phyloP scores from a whole-genome alignment of 2,797 vertebrate species.

The Parotocinclus haroldoi region DNA sequence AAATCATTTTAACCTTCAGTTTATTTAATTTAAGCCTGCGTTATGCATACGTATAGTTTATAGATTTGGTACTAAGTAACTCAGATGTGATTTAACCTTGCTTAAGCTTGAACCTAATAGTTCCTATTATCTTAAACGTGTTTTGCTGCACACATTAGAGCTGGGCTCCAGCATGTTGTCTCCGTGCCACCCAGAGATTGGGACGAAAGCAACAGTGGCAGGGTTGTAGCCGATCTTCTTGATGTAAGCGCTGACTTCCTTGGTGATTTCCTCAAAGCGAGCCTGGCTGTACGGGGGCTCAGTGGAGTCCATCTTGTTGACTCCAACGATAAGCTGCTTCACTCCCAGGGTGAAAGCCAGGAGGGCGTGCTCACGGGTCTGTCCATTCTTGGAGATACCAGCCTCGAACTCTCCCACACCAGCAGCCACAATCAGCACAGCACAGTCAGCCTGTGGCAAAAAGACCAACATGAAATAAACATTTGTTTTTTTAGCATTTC shows the following conservation, averaged over 20 bases:
- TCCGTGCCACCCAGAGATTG: slow-evolving; percentile 80
- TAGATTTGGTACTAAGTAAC: background rate
- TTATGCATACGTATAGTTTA: no score
- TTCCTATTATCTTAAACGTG: background rate
- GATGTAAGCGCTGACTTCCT: slow-evolving; percentile 79
- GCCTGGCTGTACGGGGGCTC: slow-evolving; percentile 77
- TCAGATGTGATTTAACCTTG: background rate
- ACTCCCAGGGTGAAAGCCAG: slow-evolving; percentile 76
- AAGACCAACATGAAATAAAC: background rate
- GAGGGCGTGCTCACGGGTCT: slow-evolving; percentile 79
- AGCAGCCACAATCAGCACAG: slow-evolving; percentile 76
- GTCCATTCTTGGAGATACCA: slow-evolving; percentile 79
- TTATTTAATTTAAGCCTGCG: no score
- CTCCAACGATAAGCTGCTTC: slow-evolving; percentile 75
- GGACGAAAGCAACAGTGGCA: slow-evolving; percentile 68
- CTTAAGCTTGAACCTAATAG: background rate
- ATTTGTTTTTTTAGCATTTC: no score
- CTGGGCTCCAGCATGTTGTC: slow-evolving; percentile 82
- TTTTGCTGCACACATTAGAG: slow-evolving; percentile 57
- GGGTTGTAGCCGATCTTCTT: slow-evolving; percentile 83
- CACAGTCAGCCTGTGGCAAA: slow-evolving; percentile 71
- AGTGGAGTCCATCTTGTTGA: slow-evolving; percentile 83
- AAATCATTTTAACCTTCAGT: no score
- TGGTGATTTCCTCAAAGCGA: slow-evolving; percentile 76
- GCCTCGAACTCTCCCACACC: slow-evolving; percentile 79